These are phyloP conservation scores for Pachycephus smyrnensis DNA, from an alignment of 2,888 invertebrate species.

Conservation along the genomic window DNA sequence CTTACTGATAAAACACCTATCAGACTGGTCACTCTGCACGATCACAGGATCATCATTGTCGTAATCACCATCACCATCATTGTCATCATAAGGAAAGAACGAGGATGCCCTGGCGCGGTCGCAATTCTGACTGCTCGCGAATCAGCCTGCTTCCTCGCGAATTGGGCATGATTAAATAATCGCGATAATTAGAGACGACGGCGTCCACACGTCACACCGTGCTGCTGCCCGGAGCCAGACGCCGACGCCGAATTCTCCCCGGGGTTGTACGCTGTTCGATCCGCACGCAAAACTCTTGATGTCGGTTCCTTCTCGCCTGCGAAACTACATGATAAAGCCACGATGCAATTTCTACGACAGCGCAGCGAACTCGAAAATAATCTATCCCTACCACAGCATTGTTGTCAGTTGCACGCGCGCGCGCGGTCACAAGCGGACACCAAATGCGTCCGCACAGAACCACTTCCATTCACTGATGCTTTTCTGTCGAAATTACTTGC, in stretches of 20 bases:
- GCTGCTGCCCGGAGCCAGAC: not conserved
- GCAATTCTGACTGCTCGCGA: conserved; percentile 25
- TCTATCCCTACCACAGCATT: conserved; percentile 20
- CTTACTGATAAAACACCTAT: not conserved
- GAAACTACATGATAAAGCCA: conserved; percentile 26
- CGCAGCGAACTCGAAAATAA: conserved; percentile 19
- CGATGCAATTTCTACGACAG: conserved; percentile 11
- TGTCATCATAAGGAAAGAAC: not conserved
- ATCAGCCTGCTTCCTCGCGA: conserved; percentile 39
- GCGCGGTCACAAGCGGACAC: not conserved
- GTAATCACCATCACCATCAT: conserved; percentile 18
- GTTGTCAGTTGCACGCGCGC: conserved; percentile 23
- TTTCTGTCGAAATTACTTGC: not conserved
- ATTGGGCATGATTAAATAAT: conserved; percentile 57
- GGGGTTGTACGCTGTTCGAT: not conserved
- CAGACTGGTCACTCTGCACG: not conserved
- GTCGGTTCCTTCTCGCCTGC: not conserved
- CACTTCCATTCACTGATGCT: not conserved
- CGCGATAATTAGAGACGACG: conserved; percentile 42
- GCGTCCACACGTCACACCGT: conserved; percentile 18
- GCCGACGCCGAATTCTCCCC: not conserved
- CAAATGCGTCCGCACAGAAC: not conserved
- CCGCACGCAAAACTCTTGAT: not conserved
- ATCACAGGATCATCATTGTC: conserved; percentile 9
- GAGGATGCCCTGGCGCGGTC: conserved; percentile 1